A percentile compares a stretch with the other conserved stretches of the same genome.
These are phyloP conservation scores for Oscheius sp. DNA, from an alignment of 2,888 invertebrate genomes.

Conservation along the genomic window DNA sequence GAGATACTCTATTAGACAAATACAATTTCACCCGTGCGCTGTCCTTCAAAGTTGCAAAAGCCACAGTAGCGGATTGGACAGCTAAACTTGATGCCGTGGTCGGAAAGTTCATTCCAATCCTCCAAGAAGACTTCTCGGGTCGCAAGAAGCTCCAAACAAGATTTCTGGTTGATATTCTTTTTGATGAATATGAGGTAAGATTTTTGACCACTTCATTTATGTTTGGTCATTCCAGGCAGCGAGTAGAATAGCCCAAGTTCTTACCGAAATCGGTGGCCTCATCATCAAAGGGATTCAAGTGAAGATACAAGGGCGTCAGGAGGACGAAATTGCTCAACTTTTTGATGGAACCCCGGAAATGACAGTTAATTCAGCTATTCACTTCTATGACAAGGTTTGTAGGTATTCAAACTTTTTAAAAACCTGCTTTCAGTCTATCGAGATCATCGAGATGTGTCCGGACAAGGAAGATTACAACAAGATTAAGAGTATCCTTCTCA, in stretches of 20 bases:
- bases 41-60: background rate
- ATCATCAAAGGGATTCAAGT: conserved; percentile 1
- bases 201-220: background rate
- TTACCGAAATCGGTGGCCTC: conserved; percentile 3
- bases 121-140: conserved; percentile 13
- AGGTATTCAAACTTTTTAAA: background rate
- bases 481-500: conserved; percentile 1
- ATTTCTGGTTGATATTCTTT: background rate
- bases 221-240: conserved; percentile 5
- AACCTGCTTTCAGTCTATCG: conserved; percentile 5
- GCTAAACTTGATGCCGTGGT: background rate
- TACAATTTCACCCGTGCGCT: conserved; percentile 19
- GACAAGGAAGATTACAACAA: background rate
- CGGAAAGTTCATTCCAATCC: background rate
- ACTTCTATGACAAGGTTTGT: conserved; percentile 23
- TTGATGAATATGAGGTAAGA: conserved; percentile 15
- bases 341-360: conserved; percentile 2
- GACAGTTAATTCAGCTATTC: conserved; percentile 4
- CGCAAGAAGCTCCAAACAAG: conserved; percentile 1
- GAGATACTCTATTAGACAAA: background rate
- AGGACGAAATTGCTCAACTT: background rate
- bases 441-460: conserved; percentile 23
- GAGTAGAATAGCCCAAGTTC: conserved; percentile 11
- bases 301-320: background rate
- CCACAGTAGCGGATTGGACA: conserved; percentile 6